Percentiles rank a stretch among this genome's conserved stretches.
These are phyloP conservation scores for Tamias sibiricus DNA, from an alignment of 2,113 vertebrate genomes.

Conservation along the genomic window DNA sequence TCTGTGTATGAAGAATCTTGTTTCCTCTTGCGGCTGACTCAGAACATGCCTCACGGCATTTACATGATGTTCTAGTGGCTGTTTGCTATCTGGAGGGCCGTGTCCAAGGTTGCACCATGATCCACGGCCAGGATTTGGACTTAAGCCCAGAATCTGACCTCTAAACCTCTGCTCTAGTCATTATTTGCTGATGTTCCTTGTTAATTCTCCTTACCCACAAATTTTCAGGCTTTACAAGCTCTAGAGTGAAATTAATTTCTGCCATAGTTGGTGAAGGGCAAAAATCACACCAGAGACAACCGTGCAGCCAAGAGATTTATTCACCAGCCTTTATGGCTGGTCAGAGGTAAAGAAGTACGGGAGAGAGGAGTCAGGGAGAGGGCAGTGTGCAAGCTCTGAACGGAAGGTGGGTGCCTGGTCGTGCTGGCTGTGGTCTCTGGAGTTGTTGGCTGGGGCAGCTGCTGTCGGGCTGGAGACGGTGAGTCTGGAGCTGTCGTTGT, in stretches of 20 bases:
- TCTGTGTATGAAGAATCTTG: not conserved
- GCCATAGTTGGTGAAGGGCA: too few species aligned
- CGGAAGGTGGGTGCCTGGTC: too few species aligned
- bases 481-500: too few species aligned
- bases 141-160: slow-evolving; percentile 52
- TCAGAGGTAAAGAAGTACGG: too few species aligned
- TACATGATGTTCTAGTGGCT: not conserved
- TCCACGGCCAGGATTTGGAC: slow-evolving; percentile 1
- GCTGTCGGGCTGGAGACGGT: too few species aligned
- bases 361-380: too few species aligned
- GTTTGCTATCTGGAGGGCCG: not conserved
- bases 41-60: not conserved
- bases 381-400: too few species aligned
- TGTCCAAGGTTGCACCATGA: not conserved
- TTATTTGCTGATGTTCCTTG: slow-evolving; percentile 32
- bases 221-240: not conserved
- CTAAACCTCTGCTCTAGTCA: not conserved
- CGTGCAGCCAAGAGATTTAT: too few species aligned
- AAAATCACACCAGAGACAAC: too few species aligned
- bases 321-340: too few species aligned
- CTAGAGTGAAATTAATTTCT: slow-evolving; percentile 31
- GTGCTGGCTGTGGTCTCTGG: too few species aligned
- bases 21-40: not conserved
- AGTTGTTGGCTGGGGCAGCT: too few species aligned
- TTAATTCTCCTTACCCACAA: slow-evolving; percentile 57